Evolutionary conservation across 2,888 invertebrate genomes (phyloP).

Genomic region (Tetramorium bicarinatum): DNA sequence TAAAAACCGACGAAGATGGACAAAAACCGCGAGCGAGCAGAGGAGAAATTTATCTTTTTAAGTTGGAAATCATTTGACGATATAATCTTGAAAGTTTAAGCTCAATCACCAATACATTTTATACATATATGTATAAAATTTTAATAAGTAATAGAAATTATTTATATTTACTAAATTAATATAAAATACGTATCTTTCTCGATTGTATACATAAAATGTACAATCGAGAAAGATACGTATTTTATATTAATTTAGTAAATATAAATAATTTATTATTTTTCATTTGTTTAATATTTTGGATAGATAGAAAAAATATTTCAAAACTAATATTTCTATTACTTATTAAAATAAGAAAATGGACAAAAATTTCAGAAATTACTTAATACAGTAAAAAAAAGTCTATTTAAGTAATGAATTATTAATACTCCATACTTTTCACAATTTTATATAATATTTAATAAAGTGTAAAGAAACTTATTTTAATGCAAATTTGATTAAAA

Average conservation of each 20-base stretch:
- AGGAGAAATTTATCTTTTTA: conserved; percentile 14
- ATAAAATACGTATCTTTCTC: no score
- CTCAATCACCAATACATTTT: background rate
- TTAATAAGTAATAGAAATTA: no score
- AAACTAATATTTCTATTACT: background rate
- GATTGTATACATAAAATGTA: background rate
- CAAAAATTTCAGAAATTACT: background rate
- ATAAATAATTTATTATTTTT: background rate
- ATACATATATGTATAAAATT: background rate
- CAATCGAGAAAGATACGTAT: background rate
- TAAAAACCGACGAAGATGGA: background rate
- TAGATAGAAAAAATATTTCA: background rate
- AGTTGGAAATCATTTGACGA: conserved; percentile 13
- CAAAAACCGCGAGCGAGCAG: background rate
- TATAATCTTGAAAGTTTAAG: background rate
- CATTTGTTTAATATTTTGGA: background rate
- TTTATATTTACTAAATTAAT: no score
- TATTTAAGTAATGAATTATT: background rate
- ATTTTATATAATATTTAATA: conserved; percentile 10
- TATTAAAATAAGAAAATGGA: background rate
- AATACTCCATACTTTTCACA: conserved; percentile 4
- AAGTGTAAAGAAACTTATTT: background rate
- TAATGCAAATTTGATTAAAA: background rate
- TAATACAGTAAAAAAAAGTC: background rate
- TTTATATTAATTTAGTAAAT: background rate